Evolutionary conservation across 2,797 vertebrate genomes (phyloP), one percentile per base, ranked within the genome.

Genomic region (Acanthornis magna): DNA sequence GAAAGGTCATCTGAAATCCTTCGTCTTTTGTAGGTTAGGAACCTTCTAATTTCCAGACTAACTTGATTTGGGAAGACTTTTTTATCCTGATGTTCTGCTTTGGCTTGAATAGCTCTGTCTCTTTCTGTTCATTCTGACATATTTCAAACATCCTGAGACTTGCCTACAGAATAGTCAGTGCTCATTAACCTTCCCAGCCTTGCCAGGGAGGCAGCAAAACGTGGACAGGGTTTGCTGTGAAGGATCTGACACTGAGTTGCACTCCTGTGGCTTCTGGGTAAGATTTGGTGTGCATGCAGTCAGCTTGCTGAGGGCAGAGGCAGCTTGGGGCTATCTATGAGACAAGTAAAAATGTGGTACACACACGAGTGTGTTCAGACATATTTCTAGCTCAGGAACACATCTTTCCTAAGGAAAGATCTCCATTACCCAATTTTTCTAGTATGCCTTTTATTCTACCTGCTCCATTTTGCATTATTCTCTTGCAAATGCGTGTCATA

Each of bases 341-440:
- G 32, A 66, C 32, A 34, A 16, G 13, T 34, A 48, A 27, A 81
- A 47, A 5, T 18, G 25, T 67, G 45, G 18, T 27, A 20, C 14
- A 51, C 29, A 26, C 7, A 57, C 0, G 0, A 36, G 12, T 18
- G 7, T 13, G 17, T 42, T 78, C 30, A 65, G 67, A n/a, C 7
- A 10, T 11, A 47, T 71, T 74, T 87, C 45, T 58, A 74, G 23
- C 34, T 81, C 36, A 34, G 57, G 74, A 70, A 50, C 13, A 42
- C 21, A 47, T 7, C 9, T 60, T 13, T 76, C 48, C 67, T 48
- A 72, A 65, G 36, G 26, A 60, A 55, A 78, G 5, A 19, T 21
- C 15, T 67, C 42, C 38, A 61, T 23, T 68, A 9, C 2, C 8
- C 32, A 68, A 1, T 18, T 51, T 85, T 85, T 82, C 58, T 53